Percentiles rank a stretch among this genome's conserved stretches.
phyloP scores from a whole-genome alignment of 1,140 invertebrate genomes.

The Lucilia sericata region DNA sequence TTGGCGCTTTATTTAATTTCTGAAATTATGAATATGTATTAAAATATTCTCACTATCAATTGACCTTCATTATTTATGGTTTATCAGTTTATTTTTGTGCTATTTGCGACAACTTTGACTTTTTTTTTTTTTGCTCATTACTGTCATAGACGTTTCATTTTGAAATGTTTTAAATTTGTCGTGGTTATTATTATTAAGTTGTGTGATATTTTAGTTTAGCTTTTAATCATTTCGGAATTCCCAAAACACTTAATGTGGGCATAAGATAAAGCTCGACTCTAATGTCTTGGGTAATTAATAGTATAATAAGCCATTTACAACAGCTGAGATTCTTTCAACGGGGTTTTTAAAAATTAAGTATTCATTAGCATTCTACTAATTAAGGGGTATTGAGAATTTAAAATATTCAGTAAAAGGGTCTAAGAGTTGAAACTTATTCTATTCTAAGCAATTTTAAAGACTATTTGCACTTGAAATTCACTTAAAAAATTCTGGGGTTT shows the following conservation, averaged over 20 bases:
- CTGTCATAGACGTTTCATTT: not conserved
- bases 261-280: not conserved
- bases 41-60: not conserved
- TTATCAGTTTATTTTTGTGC: not conserved
- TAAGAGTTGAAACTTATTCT: too few species aligned
- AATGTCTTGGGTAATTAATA: not conserved
- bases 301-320: not conserved
- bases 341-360: too few species aligned
- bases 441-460: too few species aligned
- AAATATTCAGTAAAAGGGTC: too few species aligned
- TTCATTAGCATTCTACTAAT: too few species aligned
- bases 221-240: not conserved
- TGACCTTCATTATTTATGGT: not conserved
- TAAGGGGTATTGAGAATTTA: too few species aligned
- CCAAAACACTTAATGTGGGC: not conserved
- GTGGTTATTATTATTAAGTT: not conserved
- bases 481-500: too few species aligned
- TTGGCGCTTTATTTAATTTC: too few species aligned
- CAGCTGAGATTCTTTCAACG: not conserved
- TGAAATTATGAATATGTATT: not conserved
- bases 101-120: not conserved
- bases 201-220: not conserved
- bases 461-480: too few species aligned
- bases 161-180: not conserved
- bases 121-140: constrained; percentile 1